Percentiles rank a stretch among this genome's conserved stretches.
phyloP scores from a whole-genome alignment of 2,797 vertebrate species.

The Hypotaenidia okinawae region DNA sequence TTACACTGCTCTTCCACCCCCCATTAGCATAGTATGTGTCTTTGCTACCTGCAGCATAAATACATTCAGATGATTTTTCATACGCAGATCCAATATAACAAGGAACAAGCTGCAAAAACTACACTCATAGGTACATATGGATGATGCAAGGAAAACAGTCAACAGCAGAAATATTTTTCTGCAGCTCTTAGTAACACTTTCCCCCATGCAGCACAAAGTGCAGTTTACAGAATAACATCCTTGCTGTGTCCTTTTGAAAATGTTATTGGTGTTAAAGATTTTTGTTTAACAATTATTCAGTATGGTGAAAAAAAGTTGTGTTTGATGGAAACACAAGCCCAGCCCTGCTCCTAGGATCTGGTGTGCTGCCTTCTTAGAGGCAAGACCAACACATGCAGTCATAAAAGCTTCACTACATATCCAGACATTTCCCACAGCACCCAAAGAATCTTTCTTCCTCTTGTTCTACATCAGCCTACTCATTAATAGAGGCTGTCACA shows the following conservation, averaged over 20 bases:
- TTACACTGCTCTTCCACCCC: not conserved
- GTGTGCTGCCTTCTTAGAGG: not conserved
- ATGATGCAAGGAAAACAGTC: not conserved
- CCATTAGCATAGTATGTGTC: not conserved
- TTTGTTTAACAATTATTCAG: not conserved
- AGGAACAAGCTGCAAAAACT: not conserved
- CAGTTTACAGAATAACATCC: not conserved
- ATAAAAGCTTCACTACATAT: not conserved
- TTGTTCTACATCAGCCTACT: not conserved
- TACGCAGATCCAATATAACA: not conserved
- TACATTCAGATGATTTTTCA: not conserved
- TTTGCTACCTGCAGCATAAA: not conserved
- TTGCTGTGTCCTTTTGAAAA: not conserved
- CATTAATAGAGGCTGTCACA: not conserved
- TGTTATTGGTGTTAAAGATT: not conserved
- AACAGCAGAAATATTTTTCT: not conserved
- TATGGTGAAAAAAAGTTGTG: not conserved
- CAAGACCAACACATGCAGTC: not conserved
- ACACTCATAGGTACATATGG: accelerated
- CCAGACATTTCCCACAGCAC: not conserved
- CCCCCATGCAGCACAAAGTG: not conserved
- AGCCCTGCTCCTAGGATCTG: not conserved
- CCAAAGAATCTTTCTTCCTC: not conserved
- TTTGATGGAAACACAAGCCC: not conserved
- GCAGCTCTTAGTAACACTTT: not conserved